Percentiles rank a stretch among this genome's conserved stretches.
phyloP scores from a whole-genome alignment of 1,140 invertebrate genomes.

The Pygmarrhopalites habei region DNA sequence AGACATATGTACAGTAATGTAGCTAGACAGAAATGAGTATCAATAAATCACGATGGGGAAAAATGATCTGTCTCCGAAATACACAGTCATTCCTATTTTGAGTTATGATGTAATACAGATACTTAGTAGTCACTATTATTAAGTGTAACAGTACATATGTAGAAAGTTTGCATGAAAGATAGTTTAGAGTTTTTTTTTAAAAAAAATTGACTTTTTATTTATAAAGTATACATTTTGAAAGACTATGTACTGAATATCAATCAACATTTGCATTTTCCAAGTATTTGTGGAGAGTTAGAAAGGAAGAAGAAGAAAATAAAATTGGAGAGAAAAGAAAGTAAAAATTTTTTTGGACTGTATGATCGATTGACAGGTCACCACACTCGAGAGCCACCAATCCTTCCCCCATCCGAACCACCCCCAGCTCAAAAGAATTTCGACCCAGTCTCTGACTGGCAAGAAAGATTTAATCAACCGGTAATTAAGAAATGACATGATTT shows the following conservation, averaged over 20 bases:
- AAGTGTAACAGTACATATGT: no score
- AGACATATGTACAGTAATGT: no score
- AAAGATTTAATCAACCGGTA: slow-evolving; percentile 33
- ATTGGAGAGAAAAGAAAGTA: neutral
- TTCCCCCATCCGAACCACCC: neutral
- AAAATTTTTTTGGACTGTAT: neutral
- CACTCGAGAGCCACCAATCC: neutral
- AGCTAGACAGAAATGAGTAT: no score
- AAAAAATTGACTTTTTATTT: no score
- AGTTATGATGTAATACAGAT: no score
- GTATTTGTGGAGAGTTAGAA: neutral
- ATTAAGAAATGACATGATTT: no score
- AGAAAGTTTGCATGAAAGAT: no score
- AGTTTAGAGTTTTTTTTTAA: no score
- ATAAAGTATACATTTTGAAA: neutral
- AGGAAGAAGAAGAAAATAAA: neutral
- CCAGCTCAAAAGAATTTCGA: neutral
- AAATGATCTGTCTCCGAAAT: no score
- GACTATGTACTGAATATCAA: neutral
- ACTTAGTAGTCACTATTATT: no score
- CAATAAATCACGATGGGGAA: no score
- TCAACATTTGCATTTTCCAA: neutral
- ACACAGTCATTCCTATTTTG: no score
- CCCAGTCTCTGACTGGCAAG: slow-evolving; percentile 35
- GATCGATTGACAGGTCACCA: neutral